phyloP scores from a whole-genome alignment of 2,113 vertebrate genomes.

The Psittacara wagleri region DNA sequence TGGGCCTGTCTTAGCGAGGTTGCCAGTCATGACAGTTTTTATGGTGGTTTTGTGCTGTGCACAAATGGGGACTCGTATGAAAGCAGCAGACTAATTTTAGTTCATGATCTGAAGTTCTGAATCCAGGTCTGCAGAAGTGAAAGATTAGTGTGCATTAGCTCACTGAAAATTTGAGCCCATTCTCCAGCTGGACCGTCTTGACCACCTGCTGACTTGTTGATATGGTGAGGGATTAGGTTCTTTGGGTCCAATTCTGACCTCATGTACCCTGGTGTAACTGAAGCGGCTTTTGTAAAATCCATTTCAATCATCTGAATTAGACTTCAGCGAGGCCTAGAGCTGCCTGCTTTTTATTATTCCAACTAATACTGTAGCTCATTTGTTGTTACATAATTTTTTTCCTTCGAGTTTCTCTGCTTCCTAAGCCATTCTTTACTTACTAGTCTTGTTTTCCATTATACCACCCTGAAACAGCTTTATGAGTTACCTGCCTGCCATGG shows the following conservation, averaged over 20 bases:
- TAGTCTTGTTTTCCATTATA: background rate
- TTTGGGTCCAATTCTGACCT: constrained; percentile 48
- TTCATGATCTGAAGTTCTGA: constrained; percentile 28
- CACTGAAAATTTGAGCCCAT: constrained; percentile 37
- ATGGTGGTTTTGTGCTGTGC: constrained; percentile 13
- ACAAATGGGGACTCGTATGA: constrained; percentile 11
- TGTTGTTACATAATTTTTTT: background rate
- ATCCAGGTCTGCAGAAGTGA: constrained; percentile 31
- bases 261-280: background rate
- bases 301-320: background rate
- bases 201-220: constrained; percentile 62
- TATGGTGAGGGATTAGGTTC: constrained; percentile 42
- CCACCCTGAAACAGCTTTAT: background rate
- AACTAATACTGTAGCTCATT: background rate
- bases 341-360: background rate
- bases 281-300: background rate
- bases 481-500: background rate
- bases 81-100: constrained; percentile 47
- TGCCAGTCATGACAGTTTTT: constrained; percentile 4
- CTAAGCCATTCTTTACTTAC: background rate
- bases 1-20: background rate
- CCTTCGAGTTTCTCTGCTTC: background rate
- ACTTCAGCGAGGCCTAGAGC: background rate
- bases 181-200: constrained; percentile 39
- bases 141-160: constrained; percentile 52